Base-by-base conservation (phyloP, 2,797 vertebrate species). In the Rhinatrema bivittatum region DNA sequence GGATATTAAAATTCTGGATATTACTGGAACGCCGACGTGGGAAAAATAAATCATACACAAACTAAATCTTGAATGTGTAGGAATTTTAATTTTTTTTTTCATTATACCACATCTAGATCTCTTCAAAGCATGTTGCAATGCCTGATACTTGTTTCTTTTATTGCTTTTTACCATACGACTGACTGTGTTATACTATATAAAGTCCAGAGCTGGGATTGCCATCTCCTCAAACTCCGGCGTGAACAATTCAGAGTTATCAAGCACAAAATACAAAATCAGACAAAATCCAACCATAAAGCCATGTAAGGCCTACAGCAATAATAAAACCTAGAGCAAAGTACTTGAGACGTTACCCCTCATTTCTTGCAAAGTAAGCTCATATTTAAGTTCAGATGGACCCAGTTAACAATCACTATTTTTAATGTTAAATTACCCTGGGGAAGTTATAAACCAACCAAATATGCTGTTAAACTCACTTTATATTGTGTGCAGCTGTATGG, bases 401-500 rank as follows among this genome's bases (percentile, higher is more conserved):
- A 69, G 74, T 81, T 84, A 80, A 74, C 74, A 77, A 81, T 80
- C 63, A 69, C 78, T 74, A 80, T 80, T 79, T 82, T 84, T 74
- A 76, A 85, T 83, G 76, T 81, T 80, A 76, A 78, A 81, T 76
- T 74, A 76, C 79, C 76, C 78, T 16, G 50, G 75, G 79, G 81
- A 86, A 70, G 74, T 78, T 79, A 80, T 83, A 81, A 84, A 85
- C 50, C 60, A 74, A 78, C 62, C 72, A 76, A 83, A 75, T 79
- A 81, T 70, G 74, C 67, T 81, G 65, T 78, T 78, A 78, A 81
- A 78, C 68, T 68, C 71, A 72, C 60, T 81, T 74, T 78, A 82
- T 78, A 82, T 78, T 81, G 72, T 78, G 70, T 77, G 75, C 81
- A 85, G 82, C 81, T 87, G 84, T 60, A 74, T 68, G 72, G 79